Conservation (phyloP, 2,797 vertebrate species). For the Liparis tanakae region DNA sequence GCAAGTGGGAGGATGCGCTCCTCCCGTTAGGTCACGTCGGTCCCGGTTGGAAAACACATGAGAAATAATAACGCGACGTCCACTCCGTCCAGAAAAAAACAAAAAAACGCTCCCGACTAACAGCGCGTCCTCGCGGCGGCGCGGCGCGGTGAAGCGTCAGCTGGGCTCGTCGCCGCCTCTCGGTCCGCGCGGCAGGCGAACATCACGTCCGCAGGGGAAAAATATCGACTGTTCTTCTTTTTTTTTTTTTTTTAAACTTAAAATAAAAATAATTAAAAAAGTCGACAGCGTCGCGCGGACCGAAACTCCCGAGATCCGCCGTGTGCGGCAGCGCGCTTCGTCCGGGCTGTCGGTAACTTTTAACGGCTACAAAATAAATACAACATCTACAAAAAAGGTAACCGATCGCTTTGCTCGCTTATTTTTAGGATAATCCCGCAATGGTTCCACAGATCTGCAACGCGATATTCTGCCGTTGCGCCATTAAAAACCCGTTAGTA, state of each 20-base stretch:
- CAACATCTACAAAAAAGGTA: conserved; percentile 20
- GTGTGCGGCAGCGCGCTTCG: conserved; percentile 38
- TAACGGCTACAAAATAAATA: conserved; percentile 17
- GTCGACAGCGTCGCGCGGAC: conserved; percentile 54
- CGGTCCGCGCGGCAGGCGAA: conserved; percentile 28
- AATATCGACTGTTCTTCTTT: conserved; percentile 34
- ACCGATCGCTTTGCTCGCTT: conserved; percentile 12
- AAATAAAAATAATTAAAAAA: too few species aligned
- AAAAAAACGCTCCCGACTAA: conserved; percentile 11
- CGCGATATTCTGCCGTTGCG: conserved; percentile 27
- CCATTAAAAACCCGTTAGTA: conserved; percentile 52
- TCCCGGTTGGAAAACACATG: conserved; percentile 33
- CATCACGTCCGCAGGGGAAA: conserved; percentile 38
- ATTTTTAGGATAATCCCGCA: conserved; percentile 40
- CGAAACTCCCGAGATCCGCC: conserved; percentile 41
- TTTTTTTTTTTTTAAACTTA: too few species aligned
- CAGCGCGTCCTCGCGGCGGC: conserved; percentile 12
- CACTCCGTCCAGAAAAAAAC: too few species aligned
- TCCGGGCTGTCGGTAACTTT: conserved; percentile 72
- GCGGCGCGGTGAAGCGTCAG: conserved; percentile 45
- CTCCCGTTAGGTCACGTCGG: conserved; percentile 42
- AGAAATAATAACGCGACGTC: conserved; percentile 52
- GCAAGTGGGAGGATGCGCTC: conserved; percentile 37
- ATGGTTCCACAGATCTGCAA: conserved; percentile 7
- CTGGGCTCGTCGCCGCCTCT: conserved; percentile 2